Percentiles rank a stretch among this genome's conserved stretches.
Conservation (phyloP, 2,888 invertebrate genomes). For the Seira musarum region DNA sequence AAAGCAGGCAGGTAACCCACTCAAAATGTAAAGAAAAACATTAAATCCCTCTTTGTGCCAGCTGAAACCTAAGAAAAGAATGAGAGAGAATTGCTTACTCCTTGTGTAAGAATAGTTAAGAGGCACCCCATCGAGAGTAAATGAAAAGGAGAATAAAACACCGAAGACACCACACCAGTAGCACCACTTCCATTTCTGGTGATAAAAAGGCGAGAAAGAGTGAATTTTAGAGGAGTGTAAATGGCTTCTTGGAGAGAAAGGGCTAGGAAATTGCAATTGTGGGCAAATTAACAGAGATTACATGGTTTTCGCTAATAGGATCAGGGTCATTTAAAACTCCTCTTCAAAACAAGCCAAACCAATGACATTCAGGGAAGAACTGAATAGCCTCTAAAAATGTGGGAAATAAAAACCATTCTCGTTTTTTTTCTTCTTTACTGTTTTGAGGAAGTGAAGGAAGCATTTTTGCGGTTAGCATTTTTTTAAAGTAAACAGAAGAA, state of each 20-base stretch:
- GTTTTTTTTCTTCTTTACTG: too few relatives aligned
- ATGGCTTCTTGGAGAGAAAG: conserved; percentile 18
- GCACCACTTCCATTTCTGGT: too few relatives aligned
- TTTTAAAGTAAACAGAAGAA: too few relatives aligned
- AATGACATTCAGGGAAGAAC: too few relatives aligned
- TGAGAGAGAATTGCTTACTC: conserved; percentile 12
- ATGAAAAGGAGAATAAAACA: conserved; percentile 4
- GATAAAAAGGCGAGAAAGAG: too few relatives aligned
- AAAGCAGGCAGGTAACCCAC: conserved; percentile 11
- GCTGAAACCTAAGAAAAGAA: conserved; percentile 12
- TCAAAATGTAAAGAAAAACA: conserved; percentile 37
- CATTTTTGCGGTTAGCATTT: too few relatives aligned
- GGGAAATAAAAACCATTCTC: too few relatives aligned
- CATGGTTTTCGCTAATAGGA: conserved; percentile 50
- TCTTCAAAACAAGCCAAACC: background rate
- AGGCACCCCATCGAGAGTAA: background rate
- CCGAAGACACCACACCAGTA: too few relatives aligned
- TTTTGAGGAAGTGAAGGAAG: too few relatives aligned
- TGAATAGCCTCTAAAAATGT: too few relatives aligned
- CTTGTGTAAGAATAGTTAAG: background rate
- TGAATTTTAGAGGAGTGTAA: background rate
- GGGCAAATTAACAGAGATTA: conserved; percentile 62
- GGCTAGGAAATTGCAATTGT: conserved; percentile 49
- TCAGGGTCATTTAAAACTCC: conserved; percentile 39
- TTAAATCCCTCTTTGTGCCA: conserved; percentile 45